phyloP scores from a whole-genome alignment of 2,888 invertebrate genomes.

The Diaperis boleti region DNA sequence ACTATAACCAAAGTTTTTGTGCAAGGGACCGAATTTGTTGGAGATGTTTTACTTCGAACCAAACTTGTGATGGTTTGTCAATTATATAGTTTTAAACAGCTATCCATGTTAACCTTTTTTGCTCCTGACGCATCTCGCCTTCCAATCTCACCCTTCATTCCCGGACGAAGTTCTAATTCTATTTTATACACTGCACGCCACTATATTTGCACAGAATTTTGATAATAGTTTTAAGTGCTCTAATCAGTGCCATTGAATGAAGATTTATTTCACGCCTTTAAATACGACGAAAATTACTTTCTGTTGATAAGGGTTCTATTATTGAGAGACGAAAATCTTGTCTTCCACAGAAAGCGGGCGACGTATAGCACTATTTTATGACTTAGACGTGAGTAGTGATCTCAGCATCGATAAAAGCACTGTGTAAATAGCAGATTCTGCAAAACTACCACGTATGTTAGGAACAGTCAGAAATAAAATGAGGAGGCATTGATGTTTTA shows the following conservation, averaged over 20 bases:
- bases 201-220: no score
- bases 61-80: constrained; percentile 42
- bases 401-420: no score
- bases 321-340: neutral
- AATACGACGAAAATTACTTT: neutral
- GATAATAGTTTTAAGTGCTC: no score
- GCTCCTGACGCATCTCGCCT: neutral
- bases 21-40: constrained; percentile 34
- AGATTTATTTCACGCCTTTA: neutral
- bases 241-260: no score
- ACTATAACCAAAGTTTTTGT: constrained; percentile 46
- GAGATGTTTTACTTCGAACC: constrained; percentile 42
- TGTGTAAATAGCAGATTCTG: no score
- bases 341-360: neutral
- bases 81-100: constrained; percentile 45
- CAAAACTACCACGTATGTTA: no score
- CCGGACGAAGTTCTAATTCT: no score
- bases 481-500: no score
- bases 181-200: neutral
- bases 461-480: no score
- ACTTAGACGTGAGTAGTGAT: no score
- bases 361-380: neutral
- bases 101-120: constrained; percentile 26
- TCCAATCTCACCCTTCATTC: no score
- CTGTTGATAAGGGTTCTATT: neutral